Conservation (phyloP, 2,797 vertebrate genomes). For the Fistularia commersonii region DNA sequence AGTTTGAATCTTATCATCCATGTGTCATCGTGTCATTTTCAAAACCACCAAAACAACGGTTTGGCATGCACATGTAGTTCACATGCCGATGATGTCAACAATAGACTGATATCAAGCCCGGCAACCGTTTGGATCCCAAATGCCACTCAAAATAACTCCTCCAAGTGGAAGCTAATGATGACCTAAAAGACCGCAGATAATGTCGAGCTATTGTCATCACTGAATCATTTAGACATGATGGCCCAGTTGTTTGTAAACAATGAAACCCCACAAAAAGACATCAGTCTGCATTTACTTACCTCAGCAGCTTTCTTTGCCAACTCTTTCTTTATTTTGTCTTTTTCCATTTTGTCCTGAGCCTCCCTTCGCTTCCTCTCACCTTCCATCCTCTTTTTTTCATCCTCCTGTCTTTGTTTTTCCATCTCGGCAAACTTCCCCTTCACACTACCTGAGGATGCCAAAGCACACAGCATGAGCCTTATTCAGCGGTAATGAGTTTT, state of each 20-base stretch:
- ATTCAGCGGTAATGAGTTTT: background rate
- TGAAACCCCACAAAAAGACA: background rate
- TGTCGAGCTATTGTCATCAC: conserved; percentile 27
- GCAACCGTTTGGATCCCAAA: conserved; percentile 54
- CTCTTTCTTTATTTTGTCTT: conserved; percentile 94
- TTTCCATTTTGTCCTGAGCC: conserved; percentile 90
- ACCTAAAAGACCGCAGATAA: conserved; percentile 57
- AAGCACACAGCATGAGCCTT: conserved; percentile 23
- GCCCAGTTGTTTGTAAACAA: conserved; percentile 2
- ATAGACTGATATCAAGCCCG: conserved; percentile 25
- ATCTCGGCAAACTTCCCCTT: conserved; percentile 98
- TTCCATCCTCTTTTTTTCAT: conserved; percentile 86
- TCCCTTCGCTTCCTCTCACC: conserved; percentile 89
- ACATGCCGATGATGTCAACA: conserved; percentile 34
- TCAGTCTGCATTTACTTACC: conserved; percentile 69
- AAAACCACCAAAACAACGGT: too few relatives aligned
- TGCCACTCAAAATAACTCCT: conserved; percentile 61
- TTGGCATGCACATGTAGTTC: conserved; percentile 3
- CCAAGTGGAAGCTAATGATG: conserved; percentile 63
- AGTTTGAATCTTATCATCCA: too few relatives aligned
- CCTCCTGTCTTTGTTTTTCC: conserved; percentile 96
- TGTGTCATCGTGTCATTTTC: too few relatives aligned
- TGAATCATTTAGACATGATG: conserved; percentile 2
- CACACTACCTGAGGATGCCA: conserved; percentile 84
- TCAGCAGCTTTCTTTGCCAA: conserved; percentile 88